Conservation (phyloP, 2,113 vertebrate genomes). For the Thamnophis sirtalis region DNA sequence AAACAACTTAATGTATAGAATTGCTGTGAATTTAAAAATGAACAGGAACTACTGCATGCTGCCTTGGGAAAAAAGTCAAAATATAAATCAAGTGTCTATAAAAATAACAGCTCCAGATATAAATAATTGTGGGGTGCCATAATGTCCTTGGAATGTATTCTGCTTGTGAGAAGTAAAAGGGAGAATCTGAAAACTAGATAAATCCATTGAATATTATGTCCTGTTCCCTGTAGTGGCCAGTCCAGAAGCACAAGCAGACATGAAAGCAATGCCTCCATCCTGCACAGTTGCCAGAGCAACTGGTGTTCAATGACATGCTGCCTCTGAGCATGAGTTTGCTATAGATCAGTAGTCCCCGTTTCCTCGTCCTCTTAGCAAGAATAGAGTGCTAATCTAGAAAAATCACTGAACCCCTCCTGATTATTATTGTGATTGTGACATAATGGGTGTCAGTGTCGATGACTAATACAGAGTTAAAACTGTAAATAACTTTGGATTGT, state of each 20-base stretch:
- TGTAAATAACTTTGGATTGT: not conserved
- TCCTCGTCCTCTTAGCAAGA: not conserved
- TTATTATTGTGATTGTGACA: not conserved
- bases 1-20: not conserved
- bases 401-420: not conserved
- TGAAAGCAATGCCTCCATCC: not conserved
- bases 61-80: not conserved
- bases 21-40: not conserved
- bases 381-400: not conserved
- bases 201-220: not conserved
- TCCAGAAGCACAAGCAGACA: not conserved
- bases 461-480: not conserved
- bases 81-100: not conserved
- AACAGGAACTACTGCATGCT: not conserved
- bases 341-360: not conserved
- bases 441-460: not conserved
- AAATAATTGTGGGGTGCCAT: not conserved
- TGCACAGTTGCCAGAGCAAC: not conserved
- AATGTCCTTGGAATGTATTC: not conserved
- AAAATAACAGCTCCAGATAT: not conserved
- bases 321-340: not conserved
- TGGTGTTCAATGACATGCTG: not conserved
- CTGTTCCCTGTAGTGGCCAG: not conserved
- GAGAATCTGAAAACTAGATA: not conserved
- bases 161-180: not conserved